Base-by-base conservation (phyloP, 92 coral and sea anemone species). In the Actinostola sp. region DNA sequence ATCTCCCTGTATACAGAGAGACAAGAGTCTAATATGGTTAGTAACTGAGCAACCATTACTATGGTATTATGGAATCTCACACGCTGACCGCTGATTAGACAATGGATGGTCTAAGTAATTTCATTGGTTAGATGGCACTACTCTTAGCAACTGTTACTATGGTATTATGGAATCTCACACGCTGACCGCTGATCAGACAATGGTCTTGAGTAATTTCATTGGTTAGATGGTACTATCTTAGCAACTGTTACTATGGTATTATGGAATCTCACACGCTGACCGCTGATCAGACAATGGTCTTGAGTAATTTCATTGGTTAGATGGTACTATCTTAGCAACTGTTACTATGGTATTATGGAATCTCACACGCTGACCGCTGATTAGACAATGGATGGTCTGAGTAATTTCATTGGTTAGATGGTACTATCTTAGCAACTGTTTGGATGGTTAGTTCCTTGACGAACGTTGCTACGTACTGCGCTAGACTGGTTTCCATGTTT, bases 231-330 rank as follows among this genome's bases (percentile, higher is more conserved):
- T 53, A 53, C 4, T 53, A 53, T 20, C 31, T 53, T 53, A 53
- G 60, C 28, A 53, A 24, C 60, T n/a, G n/a, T 53, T 53, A 31
- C 60, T 53, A 53, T 20, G 25, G 60, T 53, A 53, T n/a, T n/a
- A n/a, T n/a, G n/a, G n/a, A n/a, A 20, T 2, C 29, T 53, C 60
- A 39, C 45, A 14, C 45, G n/a, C n/a, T n/a, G n/a, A n/a, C n/a
- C n/a, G n/a, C n/a, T n/a, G n/a, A 53, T 9, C 60, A 9, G 20
- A 5, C 60, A 53, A 9, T 5, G 7, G 31, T 6, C 25, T 15
- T 24, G 30, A 53, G 13, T 25, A 31, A 53, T 53, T 53, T 14
- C 8, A 25, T 53, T 53, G 30, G 32, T 48, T 21, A 20, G 60
- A 31, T 20, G 21, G 60, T 53, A n/a, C n/a, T n/a, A 21, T 20